A percentile compares a stretch with the other conserved stretches of the same genome.
These are phyloP conservation scores for Nematopogon swammerdamellus DNA, from an alignment of 2,888 invertebrate genomes.

Conservation along the genomic window DNA sequence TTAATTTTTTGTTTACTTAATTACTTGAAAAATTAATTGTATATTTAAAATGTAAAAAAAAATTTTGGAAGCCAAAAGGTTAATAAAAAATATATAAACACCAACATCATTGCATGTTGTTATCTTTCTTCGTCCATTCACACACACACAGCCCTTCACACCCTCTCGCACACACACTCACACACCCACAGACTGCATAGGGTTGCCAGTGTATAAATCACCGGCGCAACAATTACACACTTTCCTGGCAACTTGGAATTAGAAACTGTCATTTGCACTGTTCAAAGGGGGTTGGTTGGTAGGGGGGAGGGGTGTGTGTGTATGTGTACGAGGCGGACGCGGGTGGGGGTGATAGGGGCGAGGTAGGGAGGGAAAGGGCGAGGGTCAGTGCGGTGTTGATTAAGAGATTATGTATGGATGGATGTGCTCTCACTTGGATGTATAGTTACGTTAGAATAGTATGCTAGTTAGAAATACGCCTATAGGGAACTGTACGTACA, in stretches of 20 bases:
- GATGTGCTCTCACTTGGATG: conserved; percentile 36
- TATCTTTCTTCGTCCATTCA: no score
- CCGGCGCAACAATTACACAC: conserved; percentile 56
- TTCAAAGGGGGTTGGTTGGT: conserved; percentile 31
- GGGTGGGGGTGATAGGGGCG: conserved; percentile 26
- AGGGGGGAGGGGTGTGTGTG: conserved; percentile 13
- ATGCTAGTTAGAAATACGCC: conserved; percentile 56
- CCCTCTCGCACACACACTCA: no score
- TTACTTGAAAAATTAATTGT: no score
- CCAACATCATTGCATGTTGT: no score
- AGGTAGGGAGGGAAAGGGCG: conserved; percentile 46
- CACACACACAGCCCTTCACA: no score
- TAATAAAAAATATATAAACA: no score
- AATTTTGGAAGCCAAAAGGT: no score
- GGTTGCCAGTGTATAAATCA: conserved; percentile 52
- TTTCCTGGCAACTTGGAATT: conserved; percentile 59
- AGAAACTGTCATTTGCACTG: conserved; percentile 60
- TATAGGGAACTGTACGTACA: no score
- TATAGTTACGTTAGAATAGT: no score
- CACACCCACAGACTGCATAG: conserved; percentile 8
- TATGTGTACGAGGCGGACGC: no score
- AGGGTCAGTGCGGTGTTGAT: conserved; percentile 53
- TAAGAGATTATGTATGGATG: conserved; percentile 46
- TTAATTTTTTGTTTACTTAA: no score
- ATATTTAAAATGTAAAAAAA: no score